phyloP scores from a whole-genome alignment of 2,113 vertebrate genomes.

The Sarotherodon lohbergeri region DNA sequence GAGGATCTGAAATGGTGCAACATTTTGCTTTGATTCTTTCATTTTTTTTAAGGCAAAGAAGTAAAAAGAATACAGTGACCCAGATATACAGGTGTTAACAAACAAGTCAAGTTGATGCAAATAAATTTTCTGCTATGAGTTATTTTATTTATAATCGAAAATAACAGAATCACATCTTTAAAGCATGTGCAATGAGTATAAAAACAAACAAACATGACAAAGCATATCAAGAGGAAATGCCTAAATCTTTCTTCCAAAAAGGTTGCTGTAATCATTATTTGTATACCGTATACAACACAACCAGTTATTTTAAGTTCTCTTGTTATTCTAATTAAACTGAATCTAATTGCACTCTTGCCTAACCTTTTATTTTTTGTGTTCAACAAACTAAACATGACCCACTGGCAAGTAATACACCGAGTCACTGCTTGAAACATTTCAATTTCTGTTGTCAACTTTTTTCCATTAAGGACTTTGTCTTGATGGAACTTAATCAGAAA shows the following conservation, averaged over 20 bases:
- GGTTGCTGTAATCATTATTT: background rate
- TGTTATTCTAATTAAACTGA: background rate
- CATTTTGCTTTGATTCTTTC: background rate
- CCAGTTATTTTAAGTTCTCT: background rate
- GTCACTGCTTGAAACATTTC: background rate
- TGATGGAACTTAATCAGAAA: slow-evolving; percentile 37
- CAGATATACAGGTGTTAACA: background rate
- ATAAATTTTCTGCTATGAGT: fast-evolving
- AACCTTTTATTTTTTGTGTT: background rate
- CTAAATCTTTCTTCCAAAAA: background rate
- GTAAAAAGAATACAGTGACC: background rate
- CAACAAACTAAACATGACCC: background rate
- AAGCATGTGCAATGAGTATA: background rate
- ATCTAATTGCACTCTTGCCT: background rate
- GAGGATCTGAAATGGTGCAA: background rate
- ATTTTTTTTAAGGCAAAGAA: slow-evolving; percentile 4
- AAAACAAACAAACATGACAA: background rate
- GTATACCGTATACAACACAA: fast-evolving
- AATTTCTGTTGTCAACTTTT: background rate
- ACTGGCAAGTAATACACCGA: background rate
- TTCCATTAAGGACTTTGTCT: background rate
- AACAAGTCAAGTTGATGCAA: background rate
- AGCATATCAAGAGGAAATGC: background rate
- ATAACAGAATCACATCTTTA: background rate
- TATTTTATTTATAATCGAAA: background rate